A percentile compares a stretch with the other conserved stretches of the same genome.
These are phyloP conservation scores for Frankliniella intonsa DNA, from an alignment of 2,888 invertebrate species.

Conservation along the genomic window DNA sequence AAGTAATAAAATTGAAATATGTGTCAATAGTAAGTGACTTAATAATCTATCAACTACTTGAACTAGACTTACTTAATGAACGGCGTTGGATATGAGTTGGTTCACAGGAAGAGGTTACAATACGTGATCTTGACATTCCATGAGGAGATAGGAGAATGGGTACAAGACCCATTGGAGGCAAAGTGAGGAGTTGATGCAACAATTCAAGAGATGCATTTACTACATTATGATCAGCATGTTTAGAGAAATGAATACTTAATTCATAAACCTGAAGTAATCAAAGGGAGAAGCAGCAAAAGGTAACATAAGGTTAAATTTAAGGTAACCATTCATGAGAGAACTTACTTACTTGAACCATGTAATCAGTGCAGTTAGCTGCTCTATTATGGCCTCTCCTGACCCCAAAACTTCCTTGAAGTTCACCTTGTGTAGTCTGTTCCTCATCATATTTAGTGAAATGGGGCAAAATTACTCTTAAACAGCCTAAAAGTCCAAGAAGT, in stretches of 20 bases:
- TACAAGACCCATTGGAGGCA: constrained; percentile 52
- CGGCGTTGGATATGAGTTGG: constrained; percentile 48
- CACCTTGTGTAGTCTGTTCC: constrained; percentile 35
- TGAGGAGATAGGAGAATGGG: constrained; percentile 51
- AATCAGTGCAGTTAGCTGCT: constrained; percentile 43
- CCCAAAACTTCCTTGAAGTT: constrained; percentile 44
- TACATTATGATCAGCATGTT: constrained; percentile 75
- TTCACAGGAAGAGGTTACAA: constrained; percentile 44
- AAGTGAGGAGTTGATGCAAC: constrained; percentile 58
- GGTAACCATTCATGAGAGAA: constrained; percentile 31
- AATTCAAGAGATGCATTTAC: constrained; percentile 82
- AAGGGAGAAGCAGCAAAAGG: constrained; percentile 31
- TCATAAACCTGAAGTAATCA: constrained; percentile 66
- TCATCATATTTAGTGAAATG: constrained; percentile 41
- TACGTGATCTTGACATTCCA: constrained; percentile 48
- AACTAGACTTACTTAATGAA: constrained; percentile 53
- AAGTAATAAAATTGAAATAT: neutral
- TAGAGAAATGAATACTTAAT: constrained; percentile 65
- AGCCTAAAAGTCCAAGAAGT: constrained; percentile 58
- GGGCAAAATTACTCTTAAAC: constrained; percentile 55
- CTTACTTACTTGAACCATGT: constrained; percentile 45
- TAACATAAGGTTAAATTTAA: constrained; percentile 29
- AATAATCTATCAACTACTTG: constrained; percentile 31
- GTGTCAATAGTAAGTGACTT: neutral
- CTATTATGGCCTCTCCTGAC: constrained; percentile 42